These are phyloP conservation scores for Agrochola macilenta DNA, from an alignment of 2,888 invertebrate species.

Conservation along the genomic window DNA sequence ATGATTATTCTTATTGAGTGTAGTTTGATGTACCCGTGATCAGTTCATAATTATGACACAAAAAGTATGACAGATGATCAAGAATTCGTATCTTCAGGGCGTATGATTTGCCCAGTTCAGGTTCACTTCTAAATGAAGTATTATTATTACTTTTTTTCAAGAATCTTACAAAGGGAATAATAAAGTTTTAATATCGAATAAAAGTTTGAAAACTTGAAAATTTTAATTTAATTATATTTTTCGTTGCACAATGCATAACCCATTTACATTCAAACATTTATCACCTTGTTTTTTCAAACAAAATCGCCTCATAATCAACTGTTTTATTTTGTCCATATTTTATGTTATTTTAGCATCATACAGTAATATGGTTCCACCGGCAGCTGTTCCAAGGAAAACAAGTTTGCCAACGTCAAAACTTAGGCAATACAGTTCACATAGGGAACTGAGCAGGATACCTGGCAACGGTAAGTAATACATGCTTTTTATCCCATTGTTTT, in stretches of 20 bases:
- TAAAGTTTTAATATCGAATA: background rate
- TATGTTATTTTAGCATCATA: conserved; percentile 78
- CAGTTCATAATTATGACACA: background rate
- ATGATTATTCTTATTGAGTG: background rate
- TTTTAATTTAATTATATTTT: background rate
- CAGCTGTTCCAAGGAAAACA: conserved; percentile 78
- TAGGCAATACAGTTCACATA: conserved; percentile 89
- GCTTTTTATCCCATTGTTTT: conserved; percentile 22
- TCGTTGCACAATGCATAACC: conserved; percentile 11
- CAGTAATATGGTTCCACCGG: conserved; percentile 79
- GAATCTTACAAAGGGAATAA: background rate
- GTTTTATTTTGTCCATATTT: conserved; percentile 52
- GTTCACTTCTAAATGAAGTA: background rate
- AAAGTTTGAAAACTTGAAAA: background rate
- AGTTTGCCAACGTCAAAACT: conserved; percentile 87
- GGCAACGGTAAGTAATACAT: conserved; percentile 72
- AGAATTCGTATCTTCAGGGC: background rate
- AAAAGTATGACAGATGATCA: background rate
- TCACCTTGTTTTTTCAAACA: background rate
- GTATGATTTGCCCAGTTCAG: background rate
- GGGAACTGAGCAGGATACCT: conserved; percentile 87
- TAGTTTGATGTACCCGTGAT: background rate
- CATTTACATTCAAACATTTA: conserved; percentile 22
- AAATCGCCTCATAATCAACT: conserved; percentile 19
- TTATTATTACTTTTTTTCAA: background rate